Base-by-base conservation (phyloP, 1,140 invertebrate species). In the Drosophila suzukii region DNA sequence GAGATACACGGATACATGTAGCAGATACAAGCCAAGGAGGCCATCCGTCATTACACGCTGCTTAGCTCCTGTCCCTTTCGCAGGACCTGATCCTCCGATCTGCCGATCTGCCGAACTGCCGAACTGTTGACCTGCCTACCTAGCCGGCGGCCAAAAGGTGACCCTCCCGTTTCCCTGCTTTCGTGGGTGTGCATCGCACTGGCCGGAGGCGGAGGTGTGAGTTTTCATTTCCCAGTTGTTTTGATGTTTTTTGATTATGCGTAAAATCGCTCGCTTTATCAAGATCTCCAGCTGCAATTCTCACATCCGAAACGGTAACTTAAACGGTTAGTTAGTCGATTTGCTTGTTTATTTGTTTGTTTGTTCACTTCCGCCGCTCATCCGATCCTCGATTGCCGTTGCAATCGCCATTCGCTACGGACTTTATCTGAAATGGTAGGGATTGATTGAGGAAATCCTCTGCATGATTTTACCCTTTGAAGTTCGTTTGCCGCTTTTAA, bases 221-320 rank as follows among this genome's bases (percentile, higher is more conserved):
- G 66, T 88, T 86, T 78, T n/a, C 46, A 13, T 1, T 50, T 66
- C 65, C 59, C 72, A 77, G 83, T 89, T 81, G 75, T 88, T 81
- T 79, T 88, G 83, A 83, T 77, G 66, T 83, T 74, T 83, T 88
- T 88, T 88, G 83, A 88, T 88, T 89, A 88, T 79, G 84, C 83
- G 83, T 88, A 88, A 88, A 88, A 88, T 88, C 67, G 84, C 43
- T 80, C 79, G 67, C 75, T 88, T 83, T 83, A 88, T 88, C 83
- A 88, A 76, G 75, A 88, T 86, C 80, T 74, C 70, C 59, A 50
- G 62, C 60, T 55, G 81, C 74, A 81, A 83, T 78, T 72, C 74
- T 57, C 62, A 32, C 55, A 56, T 56, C 55, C 34, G 58, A n/a
- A 56, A 24, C 57, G 46, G 65, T 63, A 43, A 30, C 65, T 24